Evolutionary conservation across 2,113 vertebrate genomes (phyloP).

Genomic region (Bucco capensis): DNA sequence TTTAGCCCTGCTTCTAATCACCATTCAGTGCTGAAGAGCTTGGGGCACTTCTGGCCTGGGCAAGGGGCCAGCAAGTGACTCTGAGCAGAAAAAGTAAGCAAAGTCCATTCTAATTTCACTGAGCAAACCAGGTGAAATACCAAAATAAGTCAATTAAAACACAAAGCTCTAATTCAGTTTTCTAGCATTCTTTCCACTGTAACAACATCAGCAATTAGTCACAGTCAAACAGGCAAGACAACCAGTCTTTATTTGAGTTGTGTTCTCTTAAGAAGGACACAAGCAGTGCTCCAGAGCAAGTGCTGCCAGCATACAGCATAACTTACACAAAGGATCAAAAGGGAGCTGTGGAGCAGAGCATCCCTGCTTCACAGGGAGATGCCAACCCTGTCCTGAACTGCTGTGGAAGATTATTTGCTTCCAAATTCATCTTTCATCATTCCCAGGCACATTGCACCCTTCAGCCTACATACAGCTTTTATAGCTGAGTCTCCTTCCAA

Average conservation of each 20-base stretch:
- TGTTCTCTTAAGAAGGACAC: neutral
- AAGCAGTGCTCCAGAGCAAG: neutral
- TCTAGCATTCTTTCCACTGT: neutral
- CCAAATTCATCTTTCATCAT: neutral
- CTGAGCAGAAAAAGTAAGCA: constrained; percentile 20
- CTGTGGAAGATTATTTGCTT: neutral
- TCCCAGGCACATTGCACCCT: neutral
- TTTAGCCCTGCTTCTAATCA: constrained; percentile 34
- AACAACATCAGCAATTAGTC: neutral
- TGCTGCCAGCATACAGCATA: neutral
- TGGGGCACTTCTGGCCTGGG: constrained; percentile 11
- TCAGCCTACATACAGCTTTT: neutral
- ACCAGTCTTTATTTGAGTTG: neutral
- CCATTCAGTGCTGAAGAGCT: neutral
- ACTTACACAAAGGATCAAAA: neutral
- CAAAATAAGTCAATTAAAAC: neutral
- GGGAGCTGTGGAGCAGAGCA: neutral
- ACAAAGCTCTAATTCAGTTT: neutral
- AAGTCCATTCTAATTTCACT: constrained; percentile 4
- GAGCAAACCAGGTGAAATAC: constrained; percentile 20
- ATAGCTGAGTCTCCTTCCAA: constrained; percentile 12
- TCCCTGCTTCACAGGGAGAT: neutral
- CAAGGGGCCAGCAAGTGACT: constrained; percentile 25
- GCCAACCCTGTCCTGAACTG: neutral
- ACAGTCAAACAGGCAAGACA: neutral